Evolutionary conservation across 1,140 invertebrate species (phyloP).

Genomic region (Anoplophora glabripennis): DNA sequence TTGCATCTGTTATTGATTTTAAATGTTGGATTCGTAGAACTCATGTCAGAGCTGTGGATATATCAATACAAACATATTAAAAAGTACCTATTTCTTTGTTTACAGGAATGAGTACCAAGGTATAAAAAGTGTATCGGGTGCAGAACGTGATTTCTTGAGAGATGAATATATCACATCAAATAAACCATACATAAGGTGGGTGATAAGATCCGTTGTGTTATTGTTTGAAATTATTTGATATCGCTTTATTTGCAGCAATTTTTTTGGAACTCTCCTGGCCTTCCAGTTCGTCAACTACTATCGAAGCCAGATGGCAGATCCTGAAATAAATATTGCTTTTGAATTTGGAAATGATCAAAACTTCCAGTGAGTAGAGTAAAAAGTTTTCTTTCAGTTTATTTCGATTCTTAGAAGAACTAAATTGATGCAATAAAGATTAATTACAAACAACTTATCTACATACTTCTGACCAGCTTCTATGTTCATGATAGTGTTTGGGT

Average conservation of each 20-base stretch:
- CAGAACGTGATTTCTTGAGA: slow-evolving; percentile 53
- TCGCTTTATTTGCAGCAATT: slow-evolving; percentile 49
- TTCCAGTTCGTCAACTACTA: slow-evolving; percentile 51
- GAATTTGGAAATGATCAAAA: slow-evolving; percentile 37
- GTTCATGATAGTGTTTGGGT: too few species aligned
- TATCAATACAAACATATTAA: too few species aligned
- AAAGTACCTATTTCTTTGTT: slow-evolving; percentile 2
- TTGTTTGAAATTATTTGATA: too few species aligned
- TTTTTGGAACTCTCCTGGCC: slow-evolving; percentile 49
- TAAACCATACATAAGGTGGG: slow-evolving; percentile 57
- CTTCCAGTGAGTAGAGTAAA: slow-evolving; percentile 31
- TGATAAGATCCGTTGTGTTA: too few species aligned
- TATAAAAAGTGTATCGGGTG: slow-evolving; percentile 47
- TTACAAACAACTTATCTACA: too few species aligned
- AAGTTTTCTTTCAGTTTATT: too few species aligned
- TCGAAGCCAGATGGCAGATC: slow-evolving; percentile 37
- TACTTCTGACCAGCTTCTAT: too few species aligned
- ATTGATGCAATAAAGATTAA: too few species aligned
- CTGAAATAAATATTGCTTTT: slow-evolving; percentile 38
- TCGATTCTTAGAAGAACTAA: not conserved
- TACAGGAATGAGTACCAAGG: slow-evolving; percentile 45
- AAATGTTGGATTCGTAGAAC: too few species aligned
- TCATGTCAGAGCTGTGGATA: too few species aligned
- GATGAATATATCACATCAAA: slow-evolving; percentile 57
- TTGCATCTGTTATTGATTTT: too few species aligned